These are phyloP conservation scores for Isichthys henryi DNA, from an alignment of 2,113 vertebrate genomes.

Conservation along the genomic window DNA sequence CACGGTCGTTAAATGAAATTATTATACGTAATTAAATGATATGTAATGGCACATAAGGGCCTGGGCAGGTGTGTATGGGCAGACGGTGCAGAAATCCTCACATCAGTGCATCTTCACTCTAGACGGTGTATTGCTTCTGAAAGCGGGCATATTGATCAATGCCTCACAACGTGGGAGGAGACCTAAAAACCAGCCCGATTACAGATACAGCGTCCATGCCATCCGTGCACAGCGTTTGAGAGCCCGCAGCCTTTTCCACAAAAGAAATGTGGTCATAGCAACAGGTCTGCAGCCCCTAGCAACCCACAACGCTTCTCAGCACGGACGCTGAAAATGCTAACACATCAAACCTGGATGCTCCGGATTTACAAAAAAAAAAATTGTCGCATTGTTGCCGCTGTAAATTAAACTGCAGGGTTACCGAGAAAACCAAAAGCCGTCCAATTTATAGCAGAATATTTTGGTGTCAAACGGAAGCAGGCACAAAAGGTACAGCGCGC, in stretches of 20 bases:
- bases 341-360: background rate
- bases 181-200: background rate
- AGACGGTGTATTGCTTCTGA: background rate
- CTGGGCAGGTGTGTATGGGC: background rate
- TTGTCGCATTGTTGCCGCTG: background rate
- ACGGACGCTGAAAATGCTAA: background rate
- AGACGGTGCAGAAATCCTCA: background rate
- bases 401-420: background rate
- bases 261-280: constrained; percentile 38
- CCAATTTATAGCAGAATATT: background rate
- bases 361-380: background rate
- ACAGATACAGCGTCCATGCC: background rate
- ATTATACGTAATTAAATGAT: background rate
- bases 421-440: background rate
- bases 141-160: background rate
- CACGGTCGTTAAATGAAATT: background rate
- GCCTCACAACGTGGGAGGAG: background rate
- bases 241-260: background rate
- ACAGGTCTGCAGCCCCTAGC: constrained; percentile 43
- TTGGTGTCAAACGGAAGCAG: background rate
- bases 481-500: background rate
- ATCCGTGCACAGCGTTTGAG: background rate
- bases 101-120: background rate
- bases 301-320: constrained; percentile 45
- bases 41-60: background rate